Conservation (phyloP, 35 echinoderm and acorn worm species). For the Apostichopus japonicus region DNA sequence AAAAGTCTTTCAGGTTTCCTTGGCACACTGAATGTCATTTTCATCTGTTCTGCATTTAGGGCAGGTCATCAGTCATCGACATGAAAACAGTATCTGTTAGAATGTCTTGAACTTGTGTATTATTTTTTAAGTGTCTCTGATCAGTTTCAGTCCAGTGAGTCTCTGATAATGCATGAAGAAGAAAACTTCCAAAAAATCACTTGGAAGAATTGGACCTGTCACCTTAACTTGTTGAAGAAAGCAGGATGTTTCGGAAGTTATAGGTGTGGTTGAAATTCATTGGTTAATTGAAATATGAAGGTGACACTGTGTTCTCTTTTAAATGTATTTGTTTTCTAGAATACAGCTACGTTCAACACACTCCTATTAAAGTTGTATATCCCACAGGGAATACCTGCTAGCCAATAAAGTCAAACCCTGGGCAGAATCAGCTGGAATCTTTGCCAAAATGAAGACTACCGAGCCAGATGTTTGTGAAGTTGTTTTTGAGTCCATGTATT, state of each 20-base stretch:
- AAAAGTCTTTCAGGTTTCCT: no score
- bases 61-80: no score
- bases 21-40: no score
- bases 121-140: no score
- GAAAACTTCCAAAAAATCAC: no score
- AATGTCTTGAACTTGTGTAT: no score
- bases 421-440: constrained; percentile 14
- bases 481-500: not conserved
- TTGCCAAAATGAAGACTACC: constrained; percentile 12
- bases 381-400: not conserved
- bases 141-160: no score
- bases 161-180: no score
- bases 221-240: not conserved
- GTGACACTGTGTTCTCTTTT: not conserved
- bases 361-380: not conserved
- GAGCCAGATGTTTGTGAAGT: constrained; percentile 20
- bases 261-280: not conserved
- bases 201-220: no score
- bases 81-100: no score
- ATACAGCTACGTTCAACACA: not conserved
- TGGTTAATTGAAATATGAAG: not conserved
- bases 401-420: not conserved
- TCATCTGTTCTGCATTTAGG: no score
- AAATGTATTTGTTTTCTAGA: not conserved
- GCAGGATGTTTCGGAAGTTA: not conserved